These are phyloP conservation scores for Sebastolobus altivelis DNA, from an alignment of 2,797 vertebrate genomes.

Conservation along the genomic window DNA sequence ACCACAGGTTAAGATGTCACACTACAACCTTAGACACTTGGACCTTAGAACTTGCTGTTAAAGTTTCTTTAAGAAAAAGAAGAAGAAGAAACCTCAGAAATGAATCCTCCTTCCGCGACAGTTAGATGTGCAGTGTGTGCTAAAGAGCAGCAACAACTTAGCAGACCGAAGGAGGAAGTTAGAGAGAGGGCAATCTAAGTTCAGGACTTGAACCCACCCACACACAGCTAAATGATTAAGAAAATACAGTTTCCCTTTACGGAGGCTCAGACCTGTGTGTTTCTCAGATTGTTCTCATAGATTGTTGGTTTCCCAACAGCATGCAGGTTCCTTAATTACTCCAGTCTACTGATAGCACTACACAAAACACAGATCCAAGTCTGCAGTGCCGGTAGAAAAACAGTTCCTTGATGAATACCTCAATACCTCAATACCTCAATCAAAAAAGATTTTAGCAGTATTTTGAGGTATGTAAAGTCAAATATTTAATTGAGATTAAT, in stretches of 20 bases:
- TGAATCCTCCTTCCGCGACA: not conserved
- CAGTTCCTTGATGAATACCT: not conserved
- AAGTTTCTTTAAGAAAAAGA: not conserved
- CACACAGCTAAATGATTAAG: accelerated
- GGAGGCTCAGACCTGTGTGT: not conserved
- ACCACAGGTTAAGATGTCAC: not conserved
- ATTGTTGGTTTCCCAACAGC: not conserved
- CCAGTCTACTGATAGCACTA: not conserved
- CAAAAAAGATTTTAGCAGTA: not conserved
- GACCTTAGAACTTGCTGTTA: not conserved
- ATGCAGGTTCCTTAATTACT: not conserved
- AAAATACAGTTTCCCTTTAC: not conserved
- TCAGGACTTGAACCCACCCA: not conserved
- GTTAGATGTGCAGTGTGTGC: not conserved
- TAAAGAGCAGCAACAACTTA: not conserved
- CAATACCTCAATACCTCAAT: too few species aligned
- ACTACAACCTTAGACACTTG: not conserved
- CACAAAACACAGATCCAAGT: not conserved
- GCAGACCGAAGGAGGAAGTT: slow-evolving; percentile 33
- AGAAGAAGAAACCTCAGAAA: not conserved
- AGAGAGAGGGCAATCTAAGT: not conserved
- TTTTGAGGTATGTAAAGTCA: not conserved
- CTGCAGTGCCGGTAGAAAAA: not conserved
- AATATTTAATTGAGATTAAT: too few species aligned
- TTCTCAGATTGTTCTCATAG: not conserved